These are phyloP conservation scores for Drosophila watanabei DNA, from an alignment of 1,140 invertebrate species.

Conservation along the genomic window DNA sequence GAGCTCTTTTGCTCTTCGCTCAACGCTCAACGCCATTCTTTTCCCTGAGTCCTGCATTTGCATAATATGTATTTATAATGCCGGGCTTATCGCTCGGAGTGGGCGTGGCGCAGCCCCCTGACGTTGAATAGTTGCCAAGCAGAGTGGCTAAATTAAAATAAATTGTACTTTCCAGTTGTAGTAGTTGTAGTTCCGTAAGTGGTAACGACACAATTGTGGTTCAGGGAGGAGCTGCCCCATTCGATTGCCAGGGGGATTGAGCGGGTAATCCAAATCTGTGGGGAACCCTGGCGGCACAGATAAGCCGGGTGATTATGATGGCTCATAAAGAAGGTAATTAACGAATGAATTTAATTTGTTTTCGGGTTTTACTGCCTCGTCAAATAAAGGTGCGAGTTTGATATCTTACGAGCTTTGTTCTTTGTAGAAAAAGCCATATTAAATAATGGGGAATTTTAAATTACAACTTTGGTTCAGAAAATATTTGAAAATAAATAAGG, in stretches of 20 bases:
- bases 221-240: neutral
- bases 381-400: neutral
- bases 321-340: constrained; percentile 46
- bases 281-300: constrained; percentile 31
- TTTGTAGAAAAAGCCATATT: accelerated
- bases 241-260: constrained; percentile 17
- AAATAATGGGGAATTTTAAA: neutral
- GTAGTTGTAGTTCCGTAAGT: constrained; percentile 65
- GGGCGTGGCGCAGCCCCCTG: constrained; percentile 47
- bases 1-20: constrained; percentile 4
- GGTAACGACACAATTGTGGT: constrained; percentile 57
- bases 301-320: constrained; percentile 37
- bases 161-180: constrained; percentile 59
- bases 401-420: neutral
- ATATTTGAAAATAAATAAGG: neutral
- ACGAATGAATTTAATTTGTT: constrained; percentile 28
- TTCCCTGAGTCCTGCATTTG: constrained; percentile 47
- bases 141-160: constrained; percentile 77
- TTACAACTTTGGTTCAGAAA: neutral
- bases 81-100: constrained; percentile 31
- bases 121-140: constrained; percentile 49
- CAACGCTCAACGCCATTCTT: constrained; percentile 11
- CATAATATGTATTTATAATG: constrained; percentile 51
- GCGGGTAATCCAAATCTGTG: constrained; percentile 4
- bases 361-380: constrained; percentile 3